Base-by-base conservation (phyloP, 1,140 invertebrate species). In the Drosophila ananassae region DNA sequence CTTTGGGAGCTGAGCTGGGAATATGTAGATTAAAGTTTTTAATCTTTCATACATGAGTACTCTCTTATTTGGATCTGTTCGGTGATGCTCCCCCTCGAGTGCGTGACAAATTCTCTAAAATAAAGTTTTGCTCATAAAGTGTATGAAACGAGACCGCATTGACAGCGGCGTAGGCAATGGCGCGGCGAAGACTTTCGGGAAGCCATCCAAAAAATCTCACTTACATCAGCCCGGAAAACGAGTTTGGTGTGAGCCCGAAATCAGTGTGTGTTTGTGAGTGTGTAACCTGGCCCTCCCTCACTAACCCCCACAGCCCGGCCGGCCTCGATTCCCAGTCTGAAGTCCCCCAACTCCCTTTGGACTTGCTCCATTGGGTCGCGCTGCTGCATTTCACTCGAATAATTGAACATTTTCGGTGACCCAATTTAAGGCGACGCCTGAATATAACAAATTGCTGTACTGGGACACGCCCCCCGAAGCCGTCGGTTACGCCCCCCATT, bases 361-460 rank as follows among this genome's bases (percentile, higher is more conserved):
- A 74, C 47, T 44, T 63, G 53, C 28, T 30, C 24, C 68, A 53
- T 34, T 58, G 48, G 32, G 37, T 39, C 24, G 39, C 46, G 21
- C 41, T 53, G 72, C 62, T 89, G 82, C 82, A 87, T 64, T 87
- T 74, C 34, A 41, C 55, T 57, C 68, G 71, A 74, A 87, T 85
- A 87, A 78, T 87, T 87, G 83, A 82, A 59, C 76, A 87, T 78
- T 82, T 82, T 68, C 62, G 73, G 72, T 87, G 82, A 87, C 82
- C 82, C 83, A 89, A 87, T 89, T 87, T 82, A 73, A 60, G 46
- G 58, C 55, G 48, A 68, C 73, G 64, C 73, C 72, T 71, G 63
- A 58, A 62, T 69, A 63, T 62, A 82, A 82, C 80, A 83, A 84
- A 83, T 84, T 76, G 80, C 80, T 76, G 61, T 61, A 64, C 44